phyloP scores from a whole-genome alignment of 2,888 invertebrate species.

The Pristionchus arcanus region DNA sequence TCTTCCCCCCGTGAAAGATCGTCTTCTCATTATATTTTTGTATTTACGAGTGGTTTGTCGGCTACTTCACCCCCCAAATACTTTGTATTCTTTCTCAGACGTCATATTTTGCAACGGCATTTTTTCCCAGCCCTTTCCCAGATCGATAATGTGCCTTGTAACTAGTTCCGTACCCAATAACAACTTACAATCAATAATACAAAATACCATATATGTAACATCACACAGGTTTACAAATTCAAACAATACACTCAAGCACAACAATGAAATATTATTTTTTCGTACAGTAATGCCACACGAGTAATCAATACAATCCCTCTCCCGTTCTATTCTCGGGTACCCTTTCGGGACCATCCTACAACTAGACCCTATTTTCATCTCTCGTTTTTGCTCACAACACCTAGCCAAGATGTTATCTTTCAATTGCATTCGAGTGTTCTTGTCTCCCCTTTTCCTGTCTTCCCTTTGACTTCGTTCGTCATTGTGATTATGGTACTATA shows the following conservation, averaged over 20 bases:
- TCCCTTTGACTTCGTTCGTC: background rate
- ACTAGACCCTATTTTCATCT: background rate
- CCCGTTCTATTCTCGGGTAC: slow-evolving; percentile 33
- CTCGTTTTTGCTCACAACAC: background rate
- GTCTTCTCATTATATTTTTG: background rate
- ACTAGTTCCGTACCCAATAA: background rate
- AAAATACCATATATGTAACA: background rate
- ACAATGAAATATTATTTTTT: background rate
- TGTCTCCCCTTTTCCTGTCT: background rate
- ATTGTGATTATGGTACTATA: background rate
- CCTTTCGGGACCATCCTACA: background rate
- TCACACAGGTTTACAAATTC: background rate
- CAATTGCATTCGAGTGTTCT: slow-evolving; percentile 12
- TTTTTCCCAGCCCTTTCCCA: background rate
- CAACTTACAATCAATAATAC: background rate
- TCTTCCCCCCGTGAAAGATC: background rate
- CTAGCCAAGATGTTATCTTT: background rate
- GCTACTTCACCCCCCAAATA: background rate
- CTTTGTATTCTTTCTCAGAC: slow-evolving; percentile 8
- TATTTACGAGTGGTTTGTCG: background rate
- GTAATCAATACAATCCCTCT: slow-evolving; percentile 19
- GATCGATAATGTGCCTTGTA: slow-evolving; percentile 1
- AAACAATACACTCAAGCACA: slow-evolving; percentile 34
- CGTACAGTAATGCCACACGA: background rate
- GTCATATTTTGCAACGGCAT: slow-evolving; percentile 31